Conservation (phyloP, 2,888 invertebrate genomes). For the Brenthis hecate region DNA sequence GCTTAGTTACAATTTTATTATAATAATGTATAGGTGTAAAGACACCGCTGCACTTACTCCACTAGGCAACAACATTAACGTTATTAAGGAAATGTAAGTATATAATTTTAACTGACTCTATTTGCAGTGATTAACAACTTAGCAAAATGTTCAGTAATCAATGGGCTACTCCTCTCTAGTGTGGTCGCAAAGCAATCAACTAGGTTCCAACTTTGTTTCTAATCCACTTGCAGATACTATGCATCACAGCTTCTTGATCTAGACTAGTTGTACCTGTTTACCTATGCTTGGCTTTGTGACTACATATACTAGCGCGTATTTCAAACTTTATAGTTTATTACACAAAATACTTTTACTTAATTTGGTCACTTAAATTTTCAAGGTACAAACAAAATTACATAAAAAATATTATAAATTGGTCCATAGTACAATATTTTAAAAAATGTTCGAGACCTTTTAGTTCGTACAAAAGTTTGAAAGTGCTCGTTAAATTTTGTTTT, state of each 20-base stretch:
- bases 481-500: too few species aligned
- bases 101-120: constrained; percentile 2
- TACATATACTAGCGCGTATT: too few species aligned
- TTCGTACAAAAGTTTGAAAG: too few species aligned
- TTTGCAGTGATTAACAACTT: constrained; percentile 7
- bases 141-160: constrained; percentile 25
- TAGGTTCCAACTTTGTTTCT: constrained; percentile 29
- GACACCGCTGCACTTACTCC: not conserved
- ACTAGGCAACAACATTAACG: not conserved
- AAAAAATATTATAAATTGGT: too few species aligned
- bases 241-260: constrained; percentile 25
- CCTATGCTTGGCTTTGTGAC: not conserved
- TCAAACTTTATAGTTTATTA: too few species aligned
- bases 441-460: too few species aligned
- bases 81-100: not conserved
- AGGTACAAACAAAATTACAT: too few species aligned
- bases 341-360: too few species aligned
- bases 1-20: too few species aligned
- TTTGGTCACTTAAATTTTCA: too few species aligned
- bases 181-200: constrained; percentile 33
- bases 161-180: constrained; percentile 29
- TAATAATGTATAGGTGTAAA: too few species aligned
- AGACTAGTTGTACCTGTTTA: constrained; percentile 15
- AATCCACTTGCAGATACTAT: constrained; percentile 28
- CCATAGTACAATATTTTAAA: too few species aligned